Evolutionary conservation across 64 coral and sea anemone genomes (phyloP).

Genomic region (Anthopleura sola): DNA sequence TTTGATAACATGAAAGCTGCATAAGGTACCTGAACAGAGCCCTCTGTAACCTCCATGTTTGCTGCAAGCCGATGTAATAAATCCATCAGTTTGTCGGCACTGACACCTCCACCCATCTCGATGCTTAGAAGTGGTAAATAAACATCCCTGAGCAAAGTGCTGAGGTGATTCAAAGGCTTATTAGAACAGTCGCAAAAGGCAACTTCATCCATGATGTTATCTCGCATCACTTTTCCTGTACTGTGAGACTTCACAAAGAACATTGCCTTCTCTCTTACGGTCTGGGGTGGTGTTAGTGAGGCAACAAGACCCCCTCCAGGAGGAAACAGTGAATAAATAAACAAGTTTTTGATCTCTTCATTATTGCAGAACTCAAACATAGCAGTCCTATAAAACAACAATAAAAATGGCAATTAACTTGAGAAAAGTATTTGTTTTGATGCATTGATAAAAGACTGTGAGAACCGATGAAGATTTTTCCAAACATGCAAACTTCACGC

Average conservation of each 20-base stretch:
- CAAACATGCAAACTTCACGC: too few relatives aligned
- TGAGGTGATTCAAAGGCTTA: constrained; percentile 64
- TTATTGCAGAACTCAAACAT: constrained; percentile 99
- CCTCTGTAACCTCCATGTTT: constrained; percentile 78
- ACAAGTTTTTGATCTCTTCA: constrained; percentile 79
- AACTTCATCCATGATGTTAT: constrained; percentile 90
- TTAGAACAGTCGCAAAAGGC: constrained; percentile 92
- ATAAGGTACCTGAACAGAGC: constrained; percentile 41
- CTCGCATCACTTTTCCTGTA: constrained; percentile 84
- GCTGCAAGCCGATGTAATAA: constrained; percentile 89
- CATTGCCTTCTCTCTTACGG: constrained; percentile 77
- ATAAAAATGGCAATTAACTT: not conserved
- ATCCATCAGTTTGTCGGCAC: constrained; percentile 97
- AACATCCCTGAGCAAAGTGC: constrained; percentile 80
- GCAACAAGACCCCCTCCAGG: constrained; percentile 67
- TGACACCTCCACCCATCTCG: constrained; percentile 96
- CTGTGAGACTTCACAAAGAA: constrained; percentile 79
- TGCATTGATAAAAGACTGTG: too few relatives aligned
- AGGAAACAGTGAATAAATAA: constrained; percentile 54
- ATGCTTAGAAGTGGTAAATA: constrained; percentile 96
- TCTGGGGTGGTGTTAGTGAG: constrained; percentile 60
- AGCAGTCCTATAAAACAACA: constrained; percentile 48
- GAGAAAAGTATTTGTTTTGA: not conserved
- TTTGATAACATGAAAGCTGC: too few relatives aligned
- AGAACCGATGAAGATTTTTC: too few relatives aligned